These are phyloP conservation scores for Timema cristinae DNA, from an alignment of 2,888 invertebrate genomes.

Conservation along the genomic window DNA sequence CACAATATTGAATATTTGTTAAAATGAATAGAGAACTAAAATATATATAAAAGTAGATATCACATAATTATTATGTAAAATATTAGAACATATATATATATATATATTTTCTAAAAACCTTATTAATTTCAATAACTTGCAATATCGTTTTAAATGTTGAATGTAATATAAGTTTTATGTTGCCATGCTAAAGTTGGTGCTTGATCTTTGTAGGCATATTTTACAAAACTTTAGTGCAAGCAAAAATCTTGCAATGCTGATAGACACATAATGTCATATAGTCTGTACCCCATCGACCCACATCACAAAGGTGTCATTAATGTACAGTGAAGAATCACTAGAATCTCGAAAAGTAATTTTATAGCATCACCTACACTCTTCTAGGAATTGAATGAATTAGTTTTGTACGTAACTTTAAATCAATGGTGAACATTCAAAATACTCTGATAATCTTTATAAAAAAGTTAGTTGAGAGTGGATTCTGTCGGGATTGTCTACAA, in stretches of 20 bases:
- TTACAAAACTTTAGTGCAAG: slow-evolving; percentile 21
- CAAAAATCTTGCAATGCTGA: slow-evolving; percentile 17
- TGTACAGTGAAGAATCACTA: slow-evolving; percentile 11
- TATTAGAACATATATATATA: slow-evolving; percentile 25
- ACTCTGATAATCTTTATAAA: no score
- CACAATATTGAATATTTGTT: slow-evolving; percentile 10
- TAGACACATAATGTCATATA: slow-evolving; percentile 20
- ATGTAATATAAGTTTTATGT: slow-evolving; percentile 30
- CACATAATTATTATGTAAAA: slow-evolving; percentile 28
- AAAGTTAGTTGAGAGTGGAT: no score
- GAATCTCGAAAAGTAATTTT: not conserved
- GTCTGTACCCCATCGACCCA: slow-evolving; percentile 22
- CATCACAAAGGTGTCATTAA: slow-evolving; percentile 25
- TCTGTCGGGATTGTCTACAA: no score
- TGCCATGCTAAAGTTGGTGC: slow-evolving; percentile 32
- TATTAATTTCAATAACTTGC: slow-evolving; percentile 30
- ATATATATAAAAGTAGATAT: slow-evolving; percentile 23
- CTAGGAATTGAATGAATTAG: no score
- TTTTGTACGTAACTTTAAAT: no score
- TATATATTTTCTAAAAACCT: slow-evolving; percentile 32
- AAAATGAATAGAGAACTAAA: slow-evolving; percentile 13
- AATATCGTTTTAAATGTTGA: slow-evolving; percentile 30
- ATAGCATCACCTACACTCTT: not conserved
- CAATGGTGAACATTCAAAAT: no score
- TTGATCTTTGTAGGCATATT: slow-evolving; percentile 30